Conservation (phyloP, 2,888 invertebrate genomes). For the Brassicogethes aeneus region DNA sequence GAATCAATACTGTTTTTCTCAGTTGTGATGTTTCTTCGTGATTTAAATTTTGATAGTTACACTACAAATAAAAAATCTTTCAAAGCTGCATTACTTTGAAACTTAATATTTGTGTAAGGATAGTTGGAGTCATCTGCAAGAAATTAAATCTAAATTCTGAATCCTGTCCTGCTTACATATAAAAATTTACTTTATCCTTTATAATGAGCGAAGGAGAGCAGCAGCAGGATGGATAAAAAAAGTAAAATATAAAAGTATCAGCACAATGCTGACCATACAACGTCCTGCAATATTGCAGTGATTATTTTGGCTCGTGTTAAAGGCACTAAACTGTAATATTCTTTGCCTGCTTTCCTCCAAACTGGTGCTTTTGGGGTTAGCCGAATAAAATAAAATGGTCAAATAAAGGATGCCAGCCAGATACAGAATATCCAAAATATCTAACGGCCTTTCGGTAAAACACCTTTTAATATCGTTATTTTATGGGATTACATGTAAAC, state of each 20-base stretch:
- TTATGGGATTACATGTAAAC: not conserved
- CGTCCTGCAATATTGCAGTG: conserved; percentile 32
- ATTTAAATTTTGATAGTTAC: too few species aligned
- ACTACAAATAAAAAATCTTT: too few species aligned
- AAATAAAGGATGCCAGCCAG: conserved; percentile 2
- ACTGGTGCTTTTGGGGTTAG: conserved; percentile 11
- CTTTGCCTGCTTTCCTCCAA: conserved; percentile 11
- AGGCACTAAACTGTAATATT: conserved; percentile 27
- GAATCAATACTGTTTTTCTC: too few species aligned
- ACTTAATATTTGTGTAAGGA: too few species aligned
- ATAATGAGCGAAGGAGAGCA: not conserved
- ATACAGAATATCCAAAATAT: conserved; percentile 9
- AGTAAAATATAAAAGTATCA: conserved; percentile 6
- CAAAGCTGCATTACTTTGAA: too few species aligned
- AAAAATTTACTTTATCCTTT: not conserved
- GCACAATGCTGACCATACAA: conserved; percentile 21
- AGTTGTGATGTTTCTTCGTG: too few species aligned
- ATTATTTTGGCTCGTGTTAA: conserved; percentile 33
- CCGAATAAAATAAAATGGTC: conserved; percentile 7
- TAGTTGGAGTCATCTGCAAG: too few species aligned
- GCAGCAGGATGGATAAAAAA: not conserved
- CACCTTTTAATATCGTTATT: not conserved
- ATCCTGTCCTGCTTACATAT: too few species aligned
- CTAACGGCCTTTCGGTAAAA: conserved; percentile 1
- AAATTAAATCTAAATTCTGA: too few species aligned